Base-by-base conservation (phyloP, 2,888 invertebrate species). In the Acholoe squamosa region DNA sequence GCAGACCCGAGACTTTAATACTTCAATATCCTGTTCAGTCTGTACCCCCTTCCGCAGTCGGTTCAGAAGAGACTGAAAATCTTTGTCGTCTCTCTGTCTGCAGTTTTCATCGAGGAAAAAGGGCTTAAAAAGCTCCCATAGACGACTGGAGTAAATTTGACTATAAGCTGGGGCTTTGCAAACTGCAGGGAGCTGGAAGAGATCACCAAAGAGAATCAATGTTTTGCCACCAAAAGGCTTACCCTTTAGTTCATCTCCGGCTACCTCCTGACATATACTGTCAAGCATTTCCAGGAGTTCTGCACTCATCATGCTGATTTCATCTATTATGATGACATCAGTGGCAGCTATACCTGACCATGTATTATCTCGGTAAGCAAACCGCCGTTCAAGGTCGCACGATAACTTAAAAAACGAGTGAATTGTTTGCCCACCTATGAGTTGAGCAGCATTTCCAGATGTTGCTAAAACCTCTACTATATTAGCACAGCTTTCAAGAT, bases 381-480 rank as follows among this genome's bases (percentile, higher is more conserved):
- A 88, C 12, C 25, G 10, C 28, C n/a, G n/a, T 31, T 88, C 88
- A 25, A 88, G 56, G 5, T 52, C 56, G 10, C 12, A 10, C 10
- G 52, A 43, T n/a, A 88, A 12, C 22, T 88, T 88, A n/a, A 88
- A 88, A 54, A 88, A 88, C 25, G 88, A 88, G 28, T 88, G 88
- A 14, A 88, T 56, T 10, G 88, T 88, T 10, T 56, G 88, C 3
- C 88, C 88, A 14, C 56, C 56, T 31, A 88, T 56, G 54, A 88
- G 10, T 43, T 43, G 43, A 7, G 43, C 43, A 43, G 43, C 43
- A 43, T 43, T 43, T 43, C 43, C 43, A 7, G 43, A 43, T 43
- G 43, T 43, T 3, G 43, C 43, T 7, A 43, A 10, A 43, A 43
- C 43, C 10, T 88, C 88, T 43, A 88, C 56, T 16, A 88, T 88